A percentile compares a stretch with the other conserved stretches of the same genome.
Conservation (phyloP, 2,113 vertebrate species). For the Polypterus senegalus region DNA sequence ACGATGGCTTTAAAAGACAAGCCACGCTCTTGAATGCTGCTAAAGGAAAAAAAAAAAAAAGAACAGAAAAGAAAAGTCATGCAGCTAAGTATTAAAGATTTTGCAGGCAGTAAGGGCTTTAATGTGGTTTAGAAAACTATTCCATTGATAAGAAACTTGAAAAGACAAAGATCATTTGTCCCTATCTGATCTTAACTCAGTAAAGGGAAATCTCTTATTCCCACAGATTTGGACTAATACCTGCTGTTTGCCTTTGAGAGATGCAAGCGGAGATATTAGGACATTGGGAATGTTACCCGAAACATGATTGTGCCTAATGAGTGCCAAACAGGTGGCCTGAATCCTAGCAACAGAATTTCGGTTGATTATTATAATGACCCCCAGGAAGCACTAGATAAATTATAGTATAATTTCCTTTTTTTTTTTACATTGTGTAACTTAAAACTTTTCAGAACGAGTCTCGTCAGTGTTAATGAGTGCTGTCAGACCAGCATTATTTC, state of each 20-base stretch:
- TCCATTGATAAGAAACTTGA: slow-evolving; percentile 6
- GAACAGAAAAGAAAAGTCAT: background rate
- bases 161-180: background rate
- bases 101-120: slow-evolving; percentile 1
- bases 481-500: slow-evolving; percentile 37
- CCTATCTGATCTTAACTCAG: background rate
- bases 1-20: background rate
- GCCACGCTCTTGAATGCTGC: background rate
- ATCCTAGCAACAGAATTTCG: background rate
- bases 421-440: background rate
- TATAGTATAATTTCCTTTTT: background rate
- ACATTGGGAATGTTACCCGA: background rate
- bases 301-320: background rate
- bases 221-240: background rate
- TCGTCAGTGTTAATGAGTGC: slow-evolving; percentile 5
- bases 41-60: background rate
- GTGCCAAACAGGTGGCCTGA: background rate
- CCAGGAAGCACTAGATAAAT: background rate
- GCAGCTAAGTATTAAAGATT: background rate
- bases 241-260: background rate
- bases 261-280: background rate
- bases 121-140: slow-evolving; percentile 4
- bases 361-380: background rate
- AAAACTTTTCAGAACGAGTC: slow-evolving; percentile 9
- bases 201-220: background rate